phyloP scores from a whole-genome alignment of 2,797 vertebrate genomes.

The Peromyscus melanophrys region DNA sequence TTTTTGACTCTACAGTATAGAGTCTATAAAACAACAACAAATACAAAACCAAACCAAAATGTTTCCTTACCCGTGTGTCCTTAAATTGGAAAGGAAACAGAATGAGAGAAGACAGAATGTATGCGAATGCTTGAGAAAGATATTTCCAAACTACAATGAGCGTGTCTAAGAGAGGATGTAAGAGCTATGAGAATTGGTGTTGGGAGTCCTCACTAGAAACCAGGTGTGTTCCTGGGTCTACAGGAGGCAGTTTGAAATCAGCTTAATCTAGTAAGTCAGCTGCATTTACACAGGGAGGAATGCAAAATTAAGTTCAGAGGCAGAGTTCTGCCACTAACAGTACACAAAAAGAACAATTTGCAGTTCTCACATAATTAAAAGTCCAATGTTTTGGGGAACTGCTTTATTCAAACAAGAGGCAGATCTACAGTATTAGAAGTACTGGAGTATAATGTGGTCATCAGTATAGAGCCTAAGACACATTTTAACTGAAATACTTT shows the following conservation, averaged over 20 bases:
- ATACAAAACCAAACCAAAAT: not conserved
- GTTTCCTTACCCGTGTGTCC: constrained; percentile 29
- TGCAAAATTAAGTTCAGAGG: not conserved
- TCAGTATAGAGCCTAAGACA: not conserved
- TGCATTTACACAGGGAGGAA: not conserved
- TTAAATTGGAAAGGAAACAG: not conserved
- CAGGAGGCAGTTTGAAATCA: not conserved
- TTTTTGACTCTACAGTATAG: constrained; percentile 16
- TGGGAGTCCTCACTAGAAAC: not conserved
- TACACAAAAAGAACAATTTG: not conserved
- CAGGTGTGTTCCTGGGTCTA: not conserved
- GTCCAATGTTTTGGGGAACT: not conserved
- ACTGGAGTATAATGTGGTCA: not conserved
- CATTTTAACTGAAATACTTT: not conserved
- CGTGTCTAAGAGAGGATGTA: constrained; percentile 3
- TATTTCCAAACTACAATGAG: constrained; percentile 53
- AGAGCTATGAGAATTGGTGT: not conserved
- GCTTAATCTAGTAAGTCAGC: not conserved
- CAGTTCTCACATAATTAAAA: not conserved
- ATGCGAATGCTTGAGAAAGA: constrained; percentile 8
- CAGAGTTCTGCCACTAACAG: not conserved
- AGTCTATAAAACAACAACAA: not conserved
- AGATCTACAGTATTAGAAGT: not conserved
- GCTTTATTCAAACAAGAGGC: not conserved
- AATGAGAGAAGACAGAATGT: not conserved